These are phyloP conservation scores for Enteromius trimaculatus DNA, from an alignment of 2,797 vertebrate genomes.

Conservation along the genomic window DNA sequence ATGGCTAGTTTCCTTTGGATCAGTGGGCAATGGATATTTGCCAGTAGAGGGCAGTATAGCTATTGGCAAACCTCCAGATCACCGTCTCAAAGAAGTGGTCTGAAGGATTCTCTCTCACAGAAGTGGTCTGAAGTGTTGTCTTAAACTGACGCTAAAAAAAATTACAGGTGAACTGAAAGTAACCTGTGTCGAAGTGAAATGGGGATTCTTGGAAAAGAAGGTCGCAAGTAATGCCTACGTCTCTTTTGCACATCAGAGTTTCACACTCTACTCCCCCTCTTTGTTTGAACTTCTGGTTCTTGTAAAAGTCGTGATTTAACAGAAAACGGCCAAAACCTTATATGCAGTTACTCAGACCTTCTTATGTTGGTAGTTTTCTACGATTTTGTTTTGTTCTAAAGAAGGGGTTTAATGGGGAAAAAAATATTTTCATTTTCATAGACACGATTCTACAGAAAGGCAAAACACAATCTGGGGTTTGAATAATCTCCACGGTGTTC, in stretches of 20 bases:
- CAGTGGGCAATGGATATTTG: neutral
- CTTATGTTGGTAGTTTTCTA: constrained; percentile 18
- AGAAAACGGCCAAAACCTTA: constrained; percentile 70
- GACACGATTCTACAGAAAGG: neutral
- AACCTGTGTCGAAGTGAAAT: constrained; percentile 36
- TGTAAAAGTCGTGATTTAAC: constrained; percentile 79
- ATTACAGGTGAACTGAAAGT: constrained; percentile 57
- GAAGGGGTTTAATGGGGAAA: neutral
- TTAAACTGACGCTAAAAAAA: constrained; percentile 10
- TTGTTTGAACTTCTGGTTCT: constrained; percentile 74
- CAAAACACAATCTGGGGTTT: neutral
- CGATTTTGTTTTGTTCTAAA: constrained; percentile 6
- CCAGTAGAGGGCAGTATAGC: constrained; percentile 78
- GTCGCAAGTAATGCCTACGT: constrained; percentile 48
- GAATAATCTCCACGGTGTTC: neutral
- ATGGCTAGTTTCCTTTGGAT: neutral
- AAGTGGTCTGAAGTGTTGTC: constrained; percentile 10
- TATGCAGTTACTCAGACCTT: constrained; percentile 41
- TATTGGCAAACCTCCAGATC: constrained; percentile 72
- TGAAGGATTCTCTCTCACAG: neutral
- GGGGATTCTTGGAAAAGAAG: constrained; percentile 42
- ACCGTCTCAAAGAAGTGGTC: constrained; percentile 40
- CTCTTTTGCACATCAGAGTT: constrained; percentile 56
- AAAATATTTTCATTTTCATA: constrained; percentile 8
- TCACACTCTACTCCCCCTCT: constrained; percentile 53